Evolutionary conservation across 1,140 invertebrate species (phyloP).

Genomic region (Nixonia krombeini): DNA sequence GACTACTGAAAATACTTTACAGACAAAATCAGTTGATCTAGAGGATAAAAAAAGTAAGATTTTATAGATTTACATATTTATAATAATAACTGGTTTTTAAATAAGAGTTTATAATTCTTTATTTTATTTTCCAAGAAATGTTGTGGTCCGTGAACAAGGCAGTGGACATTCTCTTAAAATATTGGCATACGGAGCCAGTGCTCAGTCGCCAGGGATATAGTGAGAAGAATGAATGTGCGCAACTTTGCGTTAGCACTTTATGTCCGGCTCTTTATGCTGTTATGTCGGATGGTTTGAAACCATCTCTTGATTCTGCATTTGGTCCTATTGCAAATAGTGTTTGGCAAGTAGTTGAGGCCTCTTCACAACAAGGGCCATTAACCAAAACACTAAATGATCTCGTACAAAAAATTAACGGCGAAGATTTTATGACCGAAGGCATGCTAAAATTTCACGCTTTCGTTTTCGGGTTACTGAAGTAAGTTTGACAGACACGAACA

Average conservation of each 20-base stretch:
- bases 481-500: too few species aligned
- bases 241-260: constrained; percentile 80
- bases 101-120: constrained; percentile 6
- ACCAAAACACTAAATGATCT: constrained; percentile 89
- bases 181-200: constrained; percentile 61
- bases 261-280: constrained; percentile 89
- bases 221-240: constrained; percentile 73
- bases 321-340: constrained; percentile 89
- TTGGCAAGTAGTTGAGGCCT: constrained; percentile 90
- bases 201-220: constrained; percentile 54
- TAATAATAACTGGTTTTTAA: background rate
- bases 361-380: constrained; percentile 88
- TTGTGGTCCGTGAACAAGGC: constrained; percentile 78
- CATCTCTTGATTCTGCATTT: constrained; percentile 86
- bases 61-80: constrained; percentile 5
- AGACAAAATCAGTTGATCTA: constrained; percentile 51
- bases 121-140: constrained; percentile 71
- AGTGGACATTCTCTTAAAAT: constrained; percentile 76
- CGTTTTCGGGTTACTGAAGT: constrained; percentile 91
- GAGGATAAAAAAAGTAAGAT: constrained; percentile 62
- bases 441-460: constrained; percentile 92
- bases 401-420: constrained; percentile 87
- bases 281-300: constrained; percentile 86
- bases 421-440: constrained; percentile 86
- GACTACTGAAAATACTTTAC: constrained; percentile 38